phyloP scores from a whole-genome alignment of 53 echinoderm and acorn worm genomes.

The Hippasteria phrygiana region DNA sequence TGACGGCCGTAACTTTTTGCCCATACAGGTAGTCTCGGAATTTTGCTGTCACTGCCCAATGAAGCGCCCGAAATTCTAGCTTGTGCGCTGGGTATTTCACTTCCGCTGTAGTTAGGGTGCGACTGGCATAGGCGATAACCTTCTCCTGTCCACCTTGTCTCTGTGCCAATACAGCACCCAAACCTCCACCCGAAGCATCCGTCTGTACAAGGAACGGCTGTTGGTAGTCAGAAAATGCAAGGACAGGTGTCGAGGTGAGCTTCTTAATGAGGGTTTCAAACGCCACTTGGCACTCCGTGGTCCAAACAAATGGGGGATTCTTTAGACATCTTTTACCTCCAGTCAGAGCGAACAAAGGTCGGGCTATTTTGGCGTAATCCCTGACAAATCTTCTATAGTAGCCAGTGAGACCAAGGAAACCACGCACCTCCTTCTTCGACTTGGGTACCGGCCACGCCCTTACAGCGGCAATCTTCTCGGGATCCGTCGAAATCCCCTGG shows the following conservation, averaged over 20 bases:
- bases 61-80: conserved; percentile 61
- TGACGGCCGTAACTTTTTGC: conserved; percentile 40
- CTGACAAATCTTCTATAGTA: conserved; percentile 50
- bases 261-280: conserved; percentile 17
- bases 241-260: conserved; percentile 47
- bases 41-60: conserved; percentile 59
- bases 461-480: conserved; percentile 52
- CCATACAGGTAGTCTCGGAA: conserved; percentile 60
- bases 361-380: conserved; percentile 39
- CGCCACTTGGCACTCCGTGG: conserved; percentile 28
- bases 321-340: conserved; percentile 29
- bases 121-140: conserved; percentile 25
- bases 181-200: conserved; percentile 26
- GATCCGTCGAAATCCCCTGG: conserved; percentile 50
- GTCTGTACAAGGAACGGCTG: conserved; percentile 42
- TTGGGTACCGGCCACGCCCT: conserved; percentile 50
- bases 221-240: conserved; percentile 51
- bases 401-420: conserved; percentile 63
- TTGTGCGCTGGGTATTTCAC: conserved; percentile 56
- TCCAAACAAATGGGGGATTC: conserved; percentile 30
- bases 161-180: conserved; percentile 46
- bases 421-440: conserved; percentile 38
- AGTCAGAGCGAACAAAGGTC: conserved; percentile 38
- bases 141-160: conserved; percentile 17
- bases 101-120: conserved; percentile 8